A percentile compares a stretch with the other conserved stretches of the same genome.
Conservation (phyloP, 2,113 vertebrate species). For the Notechis scutatus region DNA sequence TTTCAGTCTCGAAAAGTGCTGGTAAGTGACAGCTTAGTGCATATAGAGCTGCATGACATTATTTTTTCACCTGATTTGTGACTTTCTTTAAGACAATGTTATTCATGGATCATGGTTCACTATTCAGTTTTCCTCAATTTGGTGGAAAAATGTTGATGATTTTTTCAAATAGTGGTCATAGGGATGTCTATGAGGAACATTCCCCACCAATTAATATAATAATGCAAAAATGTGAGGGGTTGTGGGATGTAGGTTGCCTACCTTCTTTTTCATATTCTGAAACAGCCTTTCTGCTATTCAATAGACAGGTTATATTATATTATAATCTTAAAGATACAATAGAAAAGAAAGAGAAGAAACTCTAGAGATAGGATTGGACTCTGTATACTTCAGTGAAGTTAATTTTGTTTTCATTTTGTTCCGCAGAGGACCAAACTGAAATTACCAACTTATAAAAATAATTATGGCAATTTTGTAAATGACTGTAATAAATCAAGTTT, state of each 20-base stretch:
- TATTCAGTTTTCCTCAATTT: not conserved
- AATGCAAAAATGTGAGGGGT: not conserved
- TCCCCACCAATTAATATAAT: not conserved
- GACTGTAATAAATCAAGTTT: constrained; percentile 28
- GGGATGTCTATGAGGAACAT: not conserved
- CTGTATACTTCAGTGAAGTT: not conserved
- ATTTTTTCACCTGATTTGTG: not conserved
- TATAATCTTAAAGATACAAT: not conserved
- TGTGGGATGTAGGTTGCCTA: not conserved
- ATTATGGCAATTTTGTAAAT: constrained; percentile 28
- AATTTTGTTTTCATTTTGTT: constrained; percentile 12
- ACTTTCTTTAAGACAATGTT: not conserved
- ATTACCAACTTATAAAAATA: not conserved
- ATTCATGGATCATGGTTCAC: not conserved
- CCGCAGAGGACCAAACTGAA: accelerated
- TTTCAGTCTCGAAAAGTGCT: not conserved
- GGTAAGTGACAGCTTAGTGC: not conserved
- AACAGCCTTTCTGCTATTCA: not conserved
- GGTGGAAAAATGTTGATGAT: not conserved
- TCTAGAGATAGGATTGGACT: not conserved
- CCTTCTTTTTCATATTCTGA: not conserved
- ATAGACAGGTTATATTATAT: not conserved
- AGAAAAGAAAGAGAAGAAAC: not conserved
- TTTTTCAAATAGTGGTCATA: not conserved
- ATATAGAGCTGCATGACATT: not conserved